phyloP scores from a whole-genome alignment of 2,113 vertebrate species.

The Prunella himalayana region DNA sequence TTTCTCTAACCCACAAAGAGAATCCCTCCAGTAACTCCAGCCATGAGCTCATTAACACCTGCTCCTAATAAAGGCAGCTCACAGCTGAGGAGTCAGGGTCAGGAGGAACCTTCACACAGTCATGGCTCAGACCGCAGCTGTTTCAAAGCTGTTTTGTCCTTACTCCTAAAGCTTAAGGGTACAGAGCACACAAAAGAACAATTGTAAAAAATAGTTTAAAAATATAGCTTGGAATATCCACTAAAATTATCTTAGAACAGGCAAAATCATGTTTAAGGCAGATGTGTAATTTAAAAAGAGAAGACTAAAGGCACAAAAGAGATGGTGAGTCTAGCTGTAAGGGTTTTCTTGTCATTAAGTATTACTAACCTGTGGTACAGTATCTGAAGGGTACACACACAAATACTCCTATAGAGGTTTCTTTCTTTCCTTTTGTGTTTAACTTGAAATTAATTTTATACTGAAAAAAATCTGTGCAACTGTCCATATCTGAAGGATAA shows the following conservation, averaged over 20 bases:
- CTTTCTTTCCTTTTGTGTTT: not conserved
- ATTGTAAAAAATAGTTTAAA: not conserved
- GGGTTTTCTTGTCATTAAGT: not conserved
- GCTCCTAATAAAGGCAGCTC: not conserved
- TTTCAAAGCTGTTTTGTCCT: not conserved
- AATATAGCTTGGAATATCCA: not conserved
- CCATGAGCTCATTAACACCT: not conserved
- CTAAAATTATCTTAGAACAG: not conserved
- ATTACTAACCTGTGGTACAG: not conserved
- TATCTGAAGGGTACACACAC: not conserved
- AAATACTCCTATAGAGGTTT: not conserved
- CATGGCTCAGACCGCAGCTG: not conserved
- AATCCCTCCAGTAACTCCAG: not conserved
- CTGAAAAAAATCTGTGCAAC: not conserved
- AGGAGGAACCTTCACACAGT: not conserved
- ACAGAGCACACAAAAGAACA: not conserved
- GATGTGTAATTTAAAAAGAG: not conserved
- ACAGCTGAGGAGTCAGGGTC: not conserved
- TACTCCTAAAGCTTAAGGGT: not conserved
- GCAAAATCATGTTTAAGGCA: not conserved
- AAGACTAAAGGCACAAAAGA: not conserved
- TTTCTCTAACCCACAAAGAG: not conserved
- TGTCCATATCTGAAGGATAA: not conserved
- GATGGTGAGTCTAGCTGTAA: not conserved
- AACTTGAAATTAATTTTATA: not conserved